A percentile compares a stretch with the other conserved stretches of the same genome.
These are phyloP conservation scores for Distichodus sexfasciatus DNA, from an alignment of 2,797 vertebrate genomes.

Conservation along the genomic window DNA sequence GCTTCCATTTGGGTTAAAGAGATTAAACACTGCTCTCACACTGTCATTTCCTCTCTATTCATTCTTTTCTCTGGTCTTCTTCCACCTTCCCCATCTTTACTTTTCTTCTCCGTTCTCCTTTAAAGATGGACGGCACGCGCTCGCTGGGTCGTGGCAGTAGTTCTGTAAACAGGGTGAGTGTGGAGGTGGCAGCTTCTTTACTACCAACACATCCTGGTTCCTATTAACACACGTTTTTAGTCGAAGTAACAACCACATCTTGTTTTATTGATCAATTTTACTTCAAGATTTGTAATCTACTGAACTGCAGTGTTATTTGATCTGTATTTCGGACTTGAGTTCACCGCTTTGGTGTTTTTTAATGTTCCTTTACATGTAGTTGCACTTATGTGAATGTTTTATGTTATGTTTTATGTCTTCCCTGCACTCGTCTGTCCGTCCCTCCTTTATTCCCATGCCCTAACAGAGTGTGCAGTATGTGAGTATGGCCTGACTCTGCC, in stretches of 20 bases:
- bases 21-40: too few relatives aligned
- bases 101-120: slow-evolving; percentile 6
- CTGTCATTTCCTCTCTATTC: not conserved
- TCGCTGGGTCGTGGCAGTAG: slow-evolving; percentile 74
- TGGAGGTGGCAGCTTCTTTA: not conserved
- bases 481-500: slow-evolving; percentile 66
- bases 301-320: too few relatives aligned
- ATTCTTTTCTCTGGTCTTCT: not conserved
- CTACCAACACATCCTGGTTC: not conserved
- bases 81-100: slow-evolving; percentile 3
- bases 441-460: slow-evolving; percentile 57
- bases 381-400: slow-evolving; percentile 59
- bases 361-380: slow-evolving; percentile 37
- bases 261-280: too few relatives aligned
- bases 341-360: slow-evolving; percentile 33
- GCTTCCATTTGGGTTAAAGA: too few relatives aligned
- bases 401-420: slow-evolving; percentile 63
- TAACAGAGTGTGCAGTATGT: slow-evolving; percentile 80
- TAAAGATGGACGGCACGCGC: slow-evolving; percentile 73
- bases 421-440: slow-evolving; percentile 46
- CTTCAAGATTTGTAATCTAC: too few relatives aligned
- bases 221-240: too few relatives aligned
- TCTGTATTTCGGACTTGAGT: slow-evolving; percentile 39
- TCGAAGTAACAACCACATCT: too few relatives aligned
- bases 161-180: slow-evolving; percentile 77